Percentiles rank a stretch among this genome's conserved stretches.
Evolutionary conservation across 1,140 invertebrate genomes (phyloP).

Genomic region (Drosophila quadrilineata): DNA sequence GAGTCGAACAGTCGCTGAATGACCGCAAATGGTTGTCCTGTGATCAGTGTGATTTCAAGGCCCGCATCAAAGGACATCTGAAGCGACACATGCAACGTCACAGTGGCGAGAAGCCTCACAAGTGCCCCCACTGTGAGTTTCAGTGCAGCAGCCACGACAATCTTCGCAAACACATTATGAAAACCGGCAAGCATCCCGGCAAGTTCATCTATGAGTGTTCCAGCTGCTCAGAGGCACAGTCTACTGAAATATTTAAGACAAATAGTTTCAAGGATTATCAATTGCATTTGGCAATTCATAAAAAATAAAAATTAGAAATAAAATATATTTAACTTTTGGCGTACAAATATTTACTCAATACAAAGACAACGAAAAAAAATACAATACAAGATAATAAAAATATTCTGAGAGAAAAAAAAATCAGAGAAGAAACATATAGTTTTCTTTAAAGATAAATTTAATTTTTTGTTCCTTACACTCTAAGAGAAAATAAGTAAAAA

Average conservation of each 20-base stretch:
- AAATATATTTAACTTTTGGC: neutral
- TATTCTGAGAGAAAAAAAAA: neutral
- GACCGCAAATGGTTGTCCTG: constrained; percentile 83
- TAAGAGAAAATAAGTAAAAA: neutral
- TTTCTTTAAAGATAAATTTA: neutral
- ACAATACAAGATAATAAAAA: neutral
- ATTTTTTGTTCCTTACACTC: too few relatives aligned
- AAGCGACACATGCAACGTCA: constrained; percentile 89
- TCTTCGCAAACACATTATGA: constrained; percentile 91
- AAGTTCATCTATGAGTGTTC: constrained; percentile 90
- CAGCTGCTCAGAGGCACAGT: constrained; percentile 81
- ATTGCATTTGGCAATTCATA: constrained; percentile 38
- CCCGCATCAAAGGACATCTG: constrained; percentile 86
- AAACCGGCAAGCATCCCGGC: constrained; percentile 89
- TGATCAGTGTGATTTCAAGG: constrained; percentile 85
- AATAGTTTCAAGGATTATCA: constrained; percentile 65
- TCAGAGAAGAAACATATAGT: neutral
- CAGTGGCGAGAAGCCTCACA: constrained; percentile 91
- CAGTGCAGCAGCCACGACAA: constrained; percentile 92
- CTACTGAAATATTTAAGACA: constrained; percentile 37
- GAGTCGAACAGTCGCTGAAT: neutral
- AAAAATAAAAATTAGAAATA: neutral
- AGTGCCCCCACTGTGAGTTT: constrained; percentile 91
- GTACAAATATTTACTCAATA: too few relatives aligned
- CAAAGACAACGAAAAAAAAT: too few relatives aligned